These are phyloP conservation scores for Camponotus floridanus DNA, from an alignment of 1,140 invertebrate species.

Conservation along the genomic window DNA sequence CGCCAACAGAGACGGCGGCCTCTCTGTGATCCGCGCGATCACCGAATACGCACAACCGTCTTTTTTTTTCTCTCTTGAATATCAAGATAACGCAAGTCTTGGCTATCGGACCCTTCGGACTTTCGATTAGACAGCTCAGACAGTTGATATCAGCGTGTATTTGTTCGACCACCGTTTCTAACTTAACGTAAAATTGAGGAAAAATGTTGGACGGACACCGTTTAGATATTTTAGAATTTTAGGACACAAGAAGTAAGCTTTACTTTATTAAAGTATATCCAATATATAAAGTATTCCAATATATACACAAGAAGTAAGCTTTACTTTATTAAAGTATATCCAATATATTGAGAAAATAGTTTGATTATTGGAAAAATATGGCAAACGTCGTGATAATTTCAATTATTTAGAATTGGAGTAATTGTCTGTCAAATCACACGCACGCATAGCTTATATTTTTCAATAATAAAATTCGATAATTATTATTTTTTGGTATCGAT, in stretches of 20 bases:
- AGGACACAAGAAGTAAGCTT: neutral
- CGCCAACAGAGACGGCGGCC: constrained; percentile 80
- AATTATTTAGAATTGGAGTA: too few relatives aligned
- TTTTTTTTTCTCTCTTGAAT: neutral
- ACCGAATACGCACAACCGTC: constrained; percentile 75
- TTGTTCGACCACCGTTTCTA: constrained; percentile 7
- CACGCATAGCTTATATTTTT: too few relatives aligned
- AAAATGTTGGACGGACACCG: neutral
- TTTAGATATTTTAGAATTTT: neutral
- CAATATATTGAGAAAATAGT: too few relatives aligned
- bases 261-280: too few relatives aligned
- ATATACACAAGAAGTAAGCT: neutral
- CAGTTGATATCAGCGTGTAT: constrained; percentile 7
- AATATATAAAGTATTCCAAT: too few relatives aligned
- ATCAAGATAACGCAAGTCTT: constrained; percentile 59
- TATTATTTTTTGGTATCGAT: too few relatives aligned
- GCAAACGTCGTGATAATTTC: too few relatives aligned
- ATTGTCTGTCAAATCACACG: too few relatives aligned
- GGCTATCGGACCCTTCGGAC: constrained; percentile 48
- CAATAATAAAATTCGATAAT: too few relatives aligned
- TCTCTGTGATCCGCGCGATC: constrained; percentile 80
- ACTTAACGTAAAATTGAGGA: neutral
- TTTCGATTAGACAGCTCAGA: constrained; percentile 60
- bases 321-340: neutral
- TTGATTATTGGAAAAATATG: neutral